A percentile compares a stretch with the other conserved stretches of the same genome.
Conservation (phyloP, 2,797 vertebrate species). For the Acanthopagrus latus region DNA sequence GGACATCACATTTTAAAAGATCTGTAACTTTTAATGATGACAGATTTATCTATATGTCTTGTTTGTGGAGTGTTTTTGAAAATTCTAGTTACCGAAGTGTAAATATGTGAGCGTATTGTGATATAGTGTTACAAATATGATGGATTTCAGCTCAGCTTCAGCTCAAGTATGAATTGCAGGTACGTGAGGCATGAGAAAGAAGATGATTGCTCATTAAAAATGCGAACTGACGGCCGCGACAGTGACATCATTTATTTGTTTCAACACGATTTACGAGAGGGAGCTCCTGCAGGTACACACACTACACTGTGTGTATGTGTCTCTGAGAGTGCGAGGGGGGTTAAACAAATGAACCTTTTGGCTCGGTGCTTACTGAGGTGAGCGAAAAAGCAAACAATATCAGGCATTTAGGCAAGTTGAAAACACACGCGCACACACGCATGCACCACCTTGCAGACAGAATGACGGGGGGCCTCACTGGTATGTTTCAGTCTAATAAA, state of each 20-base stretch:
- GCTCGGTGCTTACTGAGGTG: conserved; percentile 47
- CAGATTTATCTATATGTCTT: background rate
- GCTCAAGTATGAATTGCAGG: background rate
- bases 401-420: conserved; percentile 39
- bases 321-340: background rate
- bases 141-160: background rate
- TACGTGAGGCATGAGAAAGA: background rate
- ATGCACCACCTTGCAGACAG: conserved; percentile 24
- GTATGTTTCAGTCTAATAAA: conserved; percentile 58
- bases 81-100: background rate
- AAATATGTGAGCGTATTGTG: background rate
- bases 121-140: background rate
- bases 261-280: conserved; percentile 23
- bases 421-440: conserved; percentile 29
- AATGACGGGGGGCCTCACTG: conserved; percentile 39
- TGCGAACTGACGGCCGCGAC: conserved; percentile 13
- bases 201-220: conserved; percentile 11
- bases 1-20: background rate
- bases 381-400: conserved; percentile 61
- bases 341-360: conserved; percentile 47
- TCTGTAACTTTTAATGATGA: background rate
- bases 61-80: background rate
- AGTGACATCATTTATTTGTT: conserved; percentile 38
- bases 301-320: conserved; percentile 22
- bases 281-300: conserved; percentile 35